Percentiles rank a stretch among this genome's conserved stretches.
Evolutionary conservation across 2,888 invertebrate species (phyloP).

Genomic region (Apamea crenata): DNA sequence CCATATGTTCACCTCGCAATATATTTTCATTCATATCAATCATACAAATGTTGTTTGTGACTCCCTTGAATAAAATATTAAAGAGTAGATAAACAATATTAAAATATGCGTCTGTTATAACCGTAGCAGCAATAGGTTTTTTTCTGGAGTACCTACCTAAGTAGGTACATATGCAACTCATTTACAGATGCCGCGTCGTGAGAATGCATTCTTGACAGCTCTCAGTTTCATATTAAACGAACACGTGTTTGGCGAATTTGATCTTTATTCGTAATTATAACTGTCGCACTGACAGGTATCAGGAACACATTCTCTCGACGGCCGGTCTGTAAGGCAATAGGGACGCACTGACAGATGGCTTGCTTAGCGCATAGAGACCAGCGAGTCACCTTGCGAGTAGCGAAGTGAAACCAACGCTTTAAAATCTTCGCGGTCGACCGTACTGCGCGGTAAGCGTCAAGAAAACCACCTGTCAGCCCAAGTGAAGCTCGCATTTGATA

Average conservation of each 20-base stretch:
- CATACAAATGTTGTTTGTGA: slow-evolving; percentile 92
- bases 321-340: too few relatives aligned
- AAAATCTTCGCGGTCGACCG: too few relatives aligned
- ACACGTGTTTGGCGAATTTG: neutral
- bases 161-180: too few relatives aligned
- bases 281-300: neutral
- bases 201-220: neutral
- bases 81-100: neutral
- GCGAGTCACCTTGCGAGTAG: neutral
- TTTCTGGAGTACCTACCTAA: too few relatives aligned
- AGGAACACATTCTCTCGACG: neutral
- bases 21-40: slow-evolving; percentile 94
- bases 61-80: slow-evolving; percentile 54
- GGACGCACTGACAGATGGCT: neutral
- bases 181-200: neutral
- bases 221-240: too few relatives aligned
- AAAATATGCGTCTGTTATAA: too few relatives aligned
- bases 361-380: neutral
- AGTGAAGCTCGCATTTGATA: neutral
- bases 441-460: neutral
- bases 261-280: neutral
- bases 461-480: too few relatives aligned
- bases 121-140: neutral
- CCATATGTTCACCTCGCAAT: slow-evolving; percentile 95
- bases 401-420: neutral